Conservation (phyloP, 2,113 vertebrate species). For the Cyprinodon tularosa region DNA sequence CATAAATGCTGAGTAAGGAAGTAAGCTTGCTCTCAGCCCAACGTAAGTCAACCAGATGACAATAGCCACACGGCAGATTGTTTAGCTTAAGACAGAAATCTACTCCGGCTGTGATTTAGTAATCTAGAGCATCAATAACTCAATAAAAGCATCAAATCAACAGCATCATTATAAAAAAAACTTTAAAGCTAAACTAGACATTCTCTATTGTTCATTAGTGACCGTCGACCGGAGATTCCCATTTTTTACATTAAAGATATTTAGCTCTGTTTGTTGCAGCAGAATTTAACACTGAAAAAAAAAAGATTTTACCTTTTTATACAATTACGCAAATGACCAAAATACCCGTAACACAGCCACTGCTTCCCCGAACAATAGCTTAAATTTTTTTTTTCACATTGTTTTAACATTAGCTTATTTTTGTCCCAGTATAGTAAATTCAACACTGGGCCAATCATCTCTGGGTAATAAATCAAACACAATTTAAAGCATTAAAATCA, state of each 20-base stretch:
- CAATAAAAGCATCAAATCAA: conserved; percentile 4
- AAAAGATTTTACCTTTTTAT: neutral
- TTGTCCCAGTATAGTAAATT: no score
- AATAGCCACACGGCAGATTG: conserved; percentile 5
- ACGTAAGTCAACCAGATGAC: conserved; percentile 18
- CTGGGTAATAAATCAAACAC: no score
- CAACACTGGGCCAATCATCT: no score
- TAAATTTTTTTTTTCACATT: no score
- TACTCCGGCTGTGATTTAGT: conserved; percentile 23
- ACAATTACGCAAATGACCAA: neutral
- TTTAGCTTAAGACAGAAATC: conserved; percentile 6
- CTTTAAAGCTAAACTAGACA: neutral
- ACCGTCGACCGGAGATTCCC: neutral
- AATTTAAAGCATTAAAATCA: no score
- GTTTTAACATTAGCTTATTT: no score
- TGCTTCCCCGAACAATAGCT: no score
- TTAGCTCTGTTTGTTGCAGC: neutral
- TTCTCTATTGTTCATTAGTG: neutral
- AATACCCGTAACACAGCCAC: neutral
- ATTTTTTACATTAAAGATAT: neutral
- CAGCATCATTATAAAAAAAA: neutral
- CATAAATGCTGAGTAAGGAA: conserved; percentile 31
- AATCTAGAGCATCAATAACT: conserved; percentile 13
- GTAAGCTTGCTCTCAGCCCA: neutral
- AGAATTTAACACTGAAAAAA: neutral